These are phyloP conservation scores for Dreissena polymorpha DNA, from an alignment of 1,140 invertebrate species.

Conservation along the genomic window DNA sequence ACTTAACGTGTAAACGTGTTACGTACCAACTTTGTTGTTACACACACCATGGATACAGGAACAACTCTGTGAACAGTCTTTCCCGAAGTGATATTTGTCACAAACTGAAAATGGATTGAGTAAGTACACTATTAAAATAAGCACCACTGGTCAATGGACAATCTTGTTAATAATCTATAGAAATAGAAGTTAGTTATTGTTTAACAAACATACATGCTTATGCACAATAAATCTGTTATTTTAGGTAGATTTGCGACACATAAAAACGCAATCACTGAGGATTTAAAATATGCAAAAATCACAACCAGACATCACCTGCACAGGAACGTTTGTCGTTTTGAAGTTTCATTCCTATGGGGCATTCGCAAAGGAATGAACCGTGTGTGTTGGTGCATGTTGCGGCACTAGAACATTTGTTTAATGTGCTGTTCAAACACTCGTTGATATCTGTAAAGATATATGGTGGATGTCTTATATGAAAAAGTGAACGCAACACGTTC, in stretches of 20 bases:
- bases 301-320: constrained; percentile 3
- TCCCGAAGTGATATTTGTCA: constrained; percentile 1
- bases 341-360: constrained; percentile 9
- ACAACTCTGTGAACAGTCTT: constrained; percentile 26
- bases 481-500: neutral
- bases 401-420: neutral
- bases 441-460: constrained; percentile 27
- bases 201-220: neutral
- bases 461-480: neutral
- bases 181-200: neutral
- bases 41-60: constrained; percentile 8
- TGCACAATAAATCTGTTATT: neutral
- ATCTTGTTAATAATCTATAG: neutral
- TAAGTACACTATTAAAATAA: neutral
- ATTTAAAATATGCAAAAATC: neutral
- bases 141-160: neutral
- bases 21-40: neutral
- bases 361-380: constrained; percentile 39
- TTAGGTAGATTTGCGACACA: no score
- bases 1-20: neutral
- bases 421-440: neutral
- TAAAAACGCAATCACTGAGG: neutral
- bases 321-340: constrained; percentile 34
- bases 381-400: constrained; percentile 33
- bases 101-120: constrained; percentile 18